These are phyloP conservation scores for Urocynchramus pylzowi DNA, from an alignment of 2,113 vertebrate species.

Conservation along the genomic window DNA sequence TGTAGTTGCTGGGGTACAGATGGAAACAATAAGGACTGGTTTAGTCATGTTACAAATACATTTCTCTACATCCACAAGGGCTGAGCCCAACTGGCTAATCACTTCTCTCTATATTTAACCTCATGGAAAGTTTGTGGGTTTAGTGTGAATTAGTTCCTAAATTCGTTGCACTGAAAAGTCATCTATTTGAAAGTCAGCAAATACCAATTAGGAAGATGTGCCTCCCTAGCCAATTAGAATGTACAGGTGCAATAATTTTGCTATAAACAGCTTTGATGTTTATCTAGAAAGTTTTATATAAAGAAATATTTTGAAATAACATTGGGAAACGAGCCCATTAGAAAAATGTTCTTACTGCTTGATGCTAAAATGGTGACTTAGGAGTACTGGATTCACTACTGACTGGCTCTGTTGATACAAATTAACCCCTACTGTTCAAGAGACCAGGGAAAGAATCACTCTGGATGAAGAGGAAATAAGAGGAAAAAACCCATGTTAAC, in stretches of 20 bases:
- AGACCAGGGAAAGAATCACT: not conserved
- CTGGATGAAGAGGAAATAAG: not conserved
- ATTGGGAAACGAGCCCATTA: not conserved
- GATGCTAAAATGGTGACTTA: not conserved
- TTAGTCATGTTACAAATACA: not conserved
- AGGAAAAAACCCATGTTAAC: not conserved
- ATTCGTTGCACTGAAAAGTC: not conserved
- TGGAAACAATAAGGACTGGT: not conserved
- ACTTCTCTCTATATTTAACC: not conserved
- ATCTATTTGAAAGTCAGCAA: not conserved
- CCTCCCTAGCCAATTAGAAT: slow-evolving; percentile 6
- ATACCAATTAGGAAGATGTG: not conserved
- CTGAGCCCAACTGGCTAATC: not conserved
- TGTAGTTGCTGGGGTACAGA: not conserved
- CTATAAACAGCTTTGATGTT: not conserved
- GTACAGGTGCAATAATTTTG: slow-evolving; percentile 10
- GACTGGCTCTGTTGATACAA: not conserved
- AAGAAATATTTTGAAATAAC: not conserved
- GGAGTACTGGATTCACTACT: not conserved
- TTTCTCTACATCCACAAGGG: not conserved
- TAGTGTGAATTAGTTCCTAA: not conserved
- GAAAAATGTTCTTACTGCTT: not conserved
- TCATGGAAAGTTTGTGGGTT: not conserved
- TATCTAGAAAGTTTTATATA: not conserved
- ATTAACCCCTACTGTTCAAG: not conserved